phyloP scores from a whole-genome alignment of 2,888 invertebrate genomes.

The Mimas tiliae region DNA sequence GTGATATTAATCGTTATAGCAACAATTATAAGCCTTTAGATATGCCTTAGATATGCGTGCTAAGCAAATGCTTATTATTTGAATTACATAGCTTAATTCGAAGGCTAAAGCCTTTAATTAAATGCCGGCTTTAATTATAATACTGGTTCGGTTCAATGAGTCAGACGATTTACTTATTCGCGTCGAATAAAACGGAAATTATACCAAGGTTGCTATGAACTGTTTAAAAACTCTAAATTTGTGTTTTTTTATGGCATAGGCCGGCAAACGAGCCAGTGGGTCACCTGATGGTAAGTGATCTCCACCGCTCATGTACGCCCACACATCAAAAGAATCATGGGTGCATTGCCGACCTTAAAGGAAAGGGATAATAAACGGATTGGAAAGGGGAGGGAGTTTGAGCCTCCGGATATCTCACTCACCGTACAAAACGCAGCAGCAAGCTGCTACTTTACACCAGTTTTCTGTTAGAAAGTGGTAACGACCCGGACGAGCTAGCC shows the following conservation, averaged over 20 bases:
- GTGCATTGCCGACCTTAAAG: too few relatives aligned
- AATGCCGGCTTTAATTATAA: constrained; percentile 42
- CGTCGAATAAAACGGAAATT: constrained; percentile 37
- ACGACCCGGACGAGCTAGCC: too few relatives aligned
- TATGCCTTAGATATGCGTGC: constrained; percentile 4
- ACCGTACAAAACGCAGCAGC: too few relatives aligned
- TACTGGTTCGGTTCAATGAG: constrained; percentile 36
- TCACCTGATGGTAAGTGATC: too few relatives aligned
- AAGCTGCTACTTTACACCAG: too few relatives aligned
- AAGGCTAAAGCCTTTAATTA: constrained; percentile 39
- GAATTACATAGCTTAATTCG: constrained; percentile 22
- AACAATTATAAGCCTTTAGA: neutral
- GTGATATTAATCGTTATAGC: neutral
- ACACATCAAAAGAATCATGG: too few relatives aligned
- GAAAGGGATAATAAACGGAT: too few relatives aligned
- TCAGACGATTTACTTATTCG: constrained; percentile 36
- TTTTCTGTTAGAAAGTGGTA: too few relatives aligned
- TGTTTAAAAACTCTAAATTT: neutral
- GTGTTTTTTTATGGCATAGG: neutral
- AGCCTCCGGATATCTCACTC: too few relatives aligned
- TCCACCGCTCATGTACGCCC: too few relatives aligned
- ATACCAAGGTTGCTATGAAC: constrained; percentile 4
- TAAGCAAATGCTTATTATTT: constrained; percentile 10
- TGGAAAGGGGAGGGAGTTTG: too few relatives aligned
- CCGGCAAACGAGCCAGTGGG: too few relatives aligned